These are phyloP conservation scores for Trachelus troglodyta DNA, from an alignment of 2,888 invertebrate species.

Conservation along the genomic window DNA sequence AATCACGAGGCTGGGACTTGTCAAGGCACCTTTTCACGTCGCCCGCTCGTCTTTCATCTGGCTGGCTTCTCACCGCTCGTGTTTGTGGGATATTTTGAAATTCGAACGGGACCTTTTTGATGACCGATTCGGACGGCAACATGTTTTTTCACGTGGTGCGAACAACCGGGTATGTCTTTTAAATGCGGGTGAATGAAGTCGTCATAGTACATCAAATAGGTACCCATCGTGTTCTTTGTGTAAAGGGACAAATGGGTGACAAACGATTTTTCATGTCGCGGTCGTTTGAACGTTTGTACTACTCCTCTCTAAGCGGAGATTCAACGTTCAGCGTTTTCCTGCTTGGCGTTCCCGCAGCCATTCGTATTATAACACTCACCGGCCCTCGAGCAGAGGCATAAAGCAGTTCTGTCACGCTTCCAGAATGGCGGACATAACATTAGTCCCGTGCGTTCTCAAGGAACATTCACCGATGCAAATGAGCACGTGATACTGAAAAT, in stretches of 20 bases:
- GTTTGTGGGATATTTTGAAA: conserved; percentile 46
- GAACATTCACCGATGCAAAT: neutral
- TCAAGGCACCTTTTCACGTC: conserved; percentile 52
- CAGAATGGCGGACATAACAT: neutral
- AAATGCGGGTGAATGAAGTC: conserved; percentile 2
- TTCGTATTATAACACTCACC: neutral
- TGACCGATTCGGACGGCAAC: conserved; percentile 33
- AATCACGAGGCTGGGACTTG: conserved; percentile 35
- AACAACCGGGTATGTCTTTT: neutral
- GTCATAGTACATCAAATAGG: neutral
- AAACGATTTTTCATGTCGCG: neutral
- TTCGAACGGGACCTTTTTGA: conserved; percentile 34
- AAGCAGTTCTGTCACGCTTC: neutral
- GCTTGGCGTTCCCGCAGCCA: neutral
- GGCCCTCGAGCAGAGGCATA: neutral
- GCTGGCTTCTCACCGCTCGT: conserved; percentile 14
- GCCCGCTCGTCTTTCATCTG: conserved; percentile 28
- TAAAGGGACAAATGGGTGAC: neutral
- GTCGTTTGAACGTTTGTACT: neutral
- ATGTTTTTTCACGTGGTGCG: conserved; percentile 37
- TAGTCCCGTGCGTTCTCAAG: neutral
- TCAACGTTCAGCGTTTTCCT: neutral
- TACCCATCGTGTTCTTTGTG: neutral
- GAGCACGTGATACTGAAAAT: neutral
- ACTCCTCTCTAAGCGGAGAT: neutral